These are phyloP conservation scores for Drosophila flavopinicola DNA, from an alignment of 2,888 invertebrate genomes.

Conservation along the genomic window DNA sequence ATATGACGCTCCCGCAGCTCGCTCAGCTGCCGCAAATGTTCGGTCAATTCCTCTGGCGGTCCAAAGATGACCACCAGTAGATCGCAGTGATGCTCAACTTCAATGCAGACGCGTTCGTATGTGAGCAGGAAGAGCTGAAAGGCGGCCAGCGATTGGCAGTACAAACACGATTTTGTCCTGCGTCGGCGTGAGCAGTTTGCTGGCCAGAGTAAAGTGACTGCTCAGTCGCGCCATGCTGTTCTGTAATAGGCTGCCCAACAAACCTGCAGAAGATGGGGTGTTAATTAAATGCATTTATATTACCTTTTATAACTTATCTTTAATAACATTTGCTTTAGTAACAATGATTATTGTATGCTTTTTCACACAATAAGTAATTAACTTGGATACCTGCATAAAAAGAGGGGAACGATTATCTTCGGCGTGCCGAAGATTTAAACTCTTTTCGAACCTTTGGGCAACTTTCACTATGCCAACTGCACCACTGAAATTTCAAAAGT, in stretches of 20 bases:
- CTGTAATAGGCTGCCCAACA: conserved; percentile 80
- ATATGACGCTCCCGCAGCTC: conserved; percentile 86
- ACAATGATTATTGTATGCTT: too few species aligned
- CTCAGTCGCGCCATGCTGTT: conserved; percentile 81
- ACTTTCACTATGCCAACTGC: too few species aligned
- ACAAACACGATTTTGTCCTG: conserved; percentile 89
- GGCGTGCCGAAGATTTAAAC: too few species aligned
- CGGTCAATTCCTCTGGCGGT: conserved; percentile 83
- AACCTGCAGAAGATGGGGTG: conserved; percentile 51
- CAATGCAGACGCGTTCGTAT: conserved; percentile 88
- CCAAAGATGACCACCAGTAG: conserved; percentile 86
- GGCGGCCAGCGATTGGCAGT: conserved; percentile 94
- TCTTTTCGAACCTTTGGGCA: too few species aligned
- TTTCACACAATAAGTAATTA: too few species aligned
- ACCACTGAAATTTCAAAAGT: too few species aligned
- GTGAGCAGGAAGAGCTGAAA: conserved; percentile 93
- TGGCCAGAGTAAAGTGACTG: conserved; percentile 81
- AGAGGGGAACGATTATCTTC: too few species aligned
- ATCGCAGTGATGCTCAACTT: conserved; percentile 75
- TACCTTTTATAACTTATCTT: too few species aligned
- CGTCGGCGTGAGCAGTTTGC: conserved; percentile 49
- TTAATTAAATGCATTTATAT: neutral
- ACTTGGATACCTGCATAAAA: too few species aligned
- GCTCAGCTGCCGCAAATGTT: conserved; percentile 86
- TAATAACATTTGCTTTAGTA: too few species aligned